phyloP scores from a whole-genome alignment of 2,888 invertebrate genomes.

The Diaphora mendica region DNA sequence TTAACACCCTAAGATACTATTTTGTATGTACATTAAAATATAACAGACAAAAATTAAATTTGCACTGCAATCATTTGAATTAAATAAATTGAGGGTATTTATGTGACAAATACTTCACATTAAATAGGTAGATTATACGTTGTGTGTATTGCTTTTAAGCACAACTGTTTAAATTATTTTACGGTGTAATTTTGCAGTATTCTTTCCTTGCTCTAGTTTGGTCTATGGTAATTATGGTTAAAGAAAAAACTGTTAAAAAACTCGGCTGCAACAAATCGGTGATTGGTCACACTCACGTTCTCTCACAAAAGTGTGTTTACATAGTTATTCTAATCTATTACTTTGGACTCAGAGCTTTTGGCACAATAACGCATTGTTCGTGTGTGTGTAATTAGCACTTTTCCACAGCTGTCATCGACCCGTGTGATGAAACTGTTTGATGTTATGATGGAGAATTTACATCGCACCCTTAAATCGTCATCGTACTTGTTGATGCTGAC shows the following conservation, averaged over 20 bases:
- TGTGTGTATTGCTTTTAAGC: constrained; percentile 24
- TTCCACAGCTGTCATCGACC: constrained; percentile 71
- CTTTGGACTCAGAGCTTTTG: constrained; percentile 49
- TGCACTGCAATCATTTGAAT: constrained; percentile 43
- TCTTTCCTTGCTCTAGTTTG: background rate
- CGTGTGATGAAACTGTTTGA: constrained; percentile 53
- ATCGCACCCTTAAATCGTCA: constrained; percentile 26
- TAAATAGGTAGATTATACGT: constrained; percentile 51
- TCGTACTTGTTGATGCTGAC: constrained; percentile 3
- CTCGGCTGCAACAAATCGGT: background rate
- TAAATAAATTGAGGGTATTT: constrained; percentile 51
- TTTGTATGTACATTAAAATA: constrained; percentile 48
- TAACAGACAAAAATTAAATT: constrained; percentile 52
- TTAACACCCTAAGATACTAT: constrained; percentile 47
- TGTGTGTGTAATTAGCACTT: constrained; percentile 77
- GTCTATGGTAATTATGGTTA: background rate
- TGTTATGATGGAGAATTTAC: constrained; percentile 17
- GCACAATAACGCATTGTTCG: constrained; percentile 59
- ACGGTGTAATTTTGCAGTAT: background rate
- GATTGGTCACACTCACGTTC: background rate
- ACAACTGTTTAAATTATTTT: constrained; percentile 20
- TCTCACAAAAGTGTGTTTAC: background rate
- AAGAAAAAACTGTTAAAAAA: background rate
- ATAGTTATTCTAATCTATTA: constrained; percentile 15
- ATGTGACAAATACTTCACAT: constrained; percentile 55